These are phyloP conservation scores for Ramphastos sulfuratus DNA, from an alignment of 2,113 vertebrate species.

Conservation along the genomic window DNA sequence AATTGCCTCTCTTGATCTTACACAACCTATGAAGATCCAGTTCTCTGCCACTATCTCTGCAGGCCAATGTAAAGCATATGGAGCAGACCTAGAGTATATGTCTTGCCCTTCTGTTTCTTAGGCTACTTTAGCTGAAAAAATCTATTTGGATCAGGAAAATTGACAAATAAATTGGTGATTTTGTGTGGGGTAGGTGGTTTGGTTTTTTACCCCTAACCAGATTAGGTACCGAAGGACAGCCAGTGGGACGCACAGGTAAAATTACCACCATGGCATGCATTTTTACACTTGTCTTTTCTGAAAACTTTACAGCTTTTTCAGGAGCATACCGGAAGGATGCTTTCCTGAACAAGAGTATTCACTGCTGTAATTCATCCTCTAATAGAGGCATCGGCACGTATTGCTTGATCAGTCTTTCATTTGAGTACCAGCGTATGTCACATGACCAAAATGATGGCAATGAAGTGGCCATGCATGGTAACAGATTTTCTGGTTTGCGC, in stretches of 20 bases:
- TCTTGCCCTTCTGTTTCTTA: background rate
- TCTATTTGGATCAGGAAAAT: background rate
- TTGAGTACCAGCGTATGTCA: background rate
- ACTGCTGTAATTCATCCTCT: background rate
- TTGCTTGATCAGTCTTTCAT: background rate
- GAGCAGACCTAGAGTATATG: background rate
- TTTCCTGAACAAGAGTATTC: background rate
- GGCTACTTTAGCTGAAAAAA: background rate
- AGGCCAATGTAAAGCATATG: background rate
- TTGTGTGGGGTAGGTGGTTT: no score
- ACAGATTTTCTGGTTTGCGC: background rate
- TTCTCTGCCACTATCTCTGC: background rate
- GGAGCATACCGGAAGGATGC: background rate
- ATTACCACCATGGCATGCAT: background rate
- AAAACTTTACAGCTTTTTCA: background rate
- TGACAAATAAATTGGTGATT: background rate
- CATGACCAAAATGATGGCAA: background rate
- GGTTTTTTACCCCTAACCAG: background rate
- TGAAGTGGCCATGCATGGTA: background rate
- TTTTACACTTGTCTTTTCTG: background rate
- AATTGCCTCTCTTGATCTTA: background rate
- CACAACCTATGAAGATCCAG: rapidly evolving
- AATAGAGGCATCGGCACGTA: background rate
- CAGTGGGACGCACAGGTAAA: background rate
- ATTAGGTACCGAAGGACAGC: background rate